Conservation (phyloP, 2,113 vertebrate genomes). For the Tetrax tetrax region DNA sequence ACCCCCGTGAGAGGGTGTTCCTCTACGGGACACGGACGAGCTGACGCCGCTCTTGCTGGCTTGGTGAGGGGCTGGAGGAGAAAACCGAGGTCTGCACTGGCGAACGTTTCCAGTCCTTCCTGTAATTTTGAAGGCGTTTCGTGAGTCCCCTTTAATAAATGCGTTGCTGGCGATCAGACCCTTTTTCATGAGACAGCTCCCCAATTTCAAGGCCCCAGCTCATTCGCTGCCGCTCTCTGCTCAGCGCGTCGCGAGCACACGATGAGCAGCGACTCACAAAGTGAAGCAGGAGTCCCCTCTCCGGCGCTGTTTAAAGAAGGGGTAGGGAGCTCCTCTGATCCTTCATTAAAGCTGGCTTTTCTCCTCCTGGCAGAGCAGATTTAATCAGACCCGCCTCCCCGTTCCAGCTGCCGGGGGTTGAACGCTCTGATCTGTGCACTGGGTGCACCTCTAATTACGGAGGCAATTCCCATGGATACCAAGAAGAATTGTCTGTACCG, state of each 20-base stretch:
- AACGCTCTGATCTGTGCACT: slow-evolving; percentile 67
- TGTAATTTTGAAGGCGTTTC: not conserved
- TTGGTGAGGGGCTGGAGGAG: not conserved
- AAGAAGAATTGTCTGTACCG: slow-evolving; percentile 60
- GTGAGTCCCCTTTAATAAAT: not conserved
- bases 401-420: slow-evolving; percentile 70
- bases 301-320: slow-evolving; percentile 5
- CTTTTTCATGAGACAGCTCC: not conserved
- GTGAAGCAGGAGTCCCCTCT: not conserved
- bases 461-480: slow-evolving; percentile 74
- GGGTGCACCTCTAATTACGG: slow-evolving; percentile 72
- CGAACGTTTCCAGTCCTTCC: not conserved
- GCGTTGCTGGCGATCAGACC: not conserved
- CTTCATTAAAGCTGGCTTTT: slow-evolving; percentile 68
- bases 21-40: not conserved
- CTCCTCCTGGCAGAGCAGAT: slow-evolving; percentile 66
- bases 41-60: not conserved
- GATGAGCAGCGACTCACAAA: not conserved
- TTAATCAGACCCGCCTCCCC: slow-evolving; percentile 70
- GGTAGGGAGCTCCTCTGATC: slow-evolving; percentile 44
- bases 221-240: not conserved
- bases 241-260: not conserved
- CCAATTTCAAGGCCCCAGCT: not conserved
- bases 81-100: not conserved
- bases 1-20: not conserved